phyloP scores from a whole-genome alignment of 2,113 vertebrate species.

The Pelecanus crispus region DNA sequence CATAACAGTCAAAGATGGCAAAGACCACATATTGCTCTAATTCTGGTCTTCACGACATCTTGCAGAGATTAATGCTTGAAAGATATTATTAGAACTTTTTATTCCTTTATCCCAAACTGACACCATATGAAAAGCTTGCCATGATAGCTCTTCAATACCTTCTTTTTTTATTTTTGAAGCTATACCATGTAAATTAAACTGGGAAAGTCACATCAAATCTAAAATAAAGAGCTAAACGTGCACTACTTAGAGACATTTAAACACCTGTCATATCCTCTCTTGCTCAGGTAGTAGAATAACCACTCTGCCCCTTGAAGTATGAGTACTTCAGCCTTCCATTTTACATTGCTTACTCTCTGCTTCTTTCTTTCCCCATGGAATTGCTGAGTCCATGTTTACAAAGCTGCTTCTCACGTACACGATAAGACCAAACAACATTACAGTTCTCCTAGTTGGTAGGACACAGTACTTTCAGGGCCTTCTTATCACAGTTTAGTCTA shows the following conservation, averaged over 20 bases:
- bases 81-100: constrained; percentile 56
- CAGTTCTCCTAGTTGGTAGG: not conserved
- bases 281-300: not conserved
- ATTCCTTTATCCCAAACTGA: constrained; percentile 40
- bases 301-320: not conserved
- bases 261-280: not conserved
- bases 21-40: constrained; percentile 55
- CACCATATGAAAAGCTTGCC: constrained; percentile 27
- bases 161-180: not conserved
- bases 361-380: not conserved
- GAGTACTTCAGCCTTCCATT: not conserved
- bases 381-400: not conserved
- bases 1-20: constrained; percentile 32
- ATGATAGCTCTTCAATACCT: not conserved
- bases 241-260: not conserved
- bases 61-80: constrained; percentile 54
- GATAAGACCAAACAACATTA: not conserved
- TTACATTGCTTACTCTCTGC: not conserved
- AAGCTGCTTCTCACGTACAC: not conserved
- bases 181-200: constrained; percentile 6
- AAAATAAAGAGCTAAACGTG: not conserved
- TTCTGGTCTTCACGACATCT: constrained; percentile 46
- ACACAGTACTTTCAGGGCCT: not conserved
- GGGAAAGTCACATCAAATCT: not conserved
- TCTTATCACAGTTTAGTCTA: not conserved